A percentile compares a stretch with the other conserved stretches of the same genome.
These are phyloP conservation scores for Esperia sulphurella DNA, from an alignment of 2,888 invertebrate genomes.

Conservation along the genomic window DNA sequence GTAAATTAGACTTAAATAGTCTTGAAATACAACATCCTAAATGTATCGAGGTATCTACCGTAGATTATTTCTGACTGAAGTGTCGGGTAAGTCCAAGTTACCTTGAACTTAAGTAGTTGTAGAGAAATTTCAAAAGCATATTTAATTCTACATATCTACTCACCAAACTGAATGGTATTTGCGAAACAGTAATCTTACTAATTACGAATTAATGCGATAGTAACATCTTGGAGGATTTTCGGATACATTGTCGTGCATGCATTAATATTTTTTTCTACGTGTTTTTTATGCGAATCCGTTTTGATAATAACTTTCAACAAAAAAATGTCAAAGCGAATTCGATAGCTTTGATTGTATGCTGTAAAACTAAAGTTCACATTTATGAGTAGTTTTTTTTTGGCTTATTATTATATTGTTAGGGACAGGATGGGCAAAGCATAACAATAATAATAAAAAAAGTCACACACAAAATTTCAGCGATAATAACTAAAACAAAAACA, in stretches of 20 bases:
- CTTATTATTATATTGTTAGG: conserved; percentile 20
- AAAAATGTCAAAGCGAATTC: conserved; percentile 44
- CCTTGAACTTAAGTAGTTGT: too few relatives aligned
- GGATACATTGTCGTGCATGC: conserved; percentile 71
- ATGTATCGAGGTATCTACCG: too few relatives aligned
- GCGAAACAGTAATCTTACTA: conserved; percentile 13
- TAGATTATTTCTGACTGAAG: too few relatives aligned
- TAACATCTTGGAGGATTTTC: conserved; percentile 62
- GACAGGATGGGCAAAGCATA: too few relatives aligned
- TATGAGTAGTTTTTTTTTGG: conserved; percentile 31
- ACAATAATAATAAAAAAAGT: too few relatives aligned
- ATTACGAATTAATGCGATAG: conserved; percentile 16
- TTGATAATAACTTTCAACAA: conserved; percentile 25
- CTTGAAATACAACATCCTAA: too few relatives aligned
- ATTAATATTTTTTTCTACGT: conserved; percentile 56
- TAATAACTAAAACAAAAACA: too few relatives aligned
- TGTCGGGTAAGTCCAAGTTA: too few relatives aligned
- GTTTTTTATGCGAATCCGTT: conserved; percentile 51
- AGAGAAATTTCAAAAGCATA: too few relatives aligned
- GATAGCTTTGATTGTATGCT: conserved; percentile 70
- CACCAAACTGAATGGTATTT: background rate
- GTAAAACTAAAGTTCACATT: conserved; percentile 61
- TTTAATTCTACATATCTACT: too few relatives aligned
- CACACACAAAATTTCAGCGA: too few relatives aligned
- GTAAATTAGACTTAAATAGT: too few relatives aligned